Conservation (phyloP, 2,888 invertebrate species). For the Philaethria dido region DNA sequence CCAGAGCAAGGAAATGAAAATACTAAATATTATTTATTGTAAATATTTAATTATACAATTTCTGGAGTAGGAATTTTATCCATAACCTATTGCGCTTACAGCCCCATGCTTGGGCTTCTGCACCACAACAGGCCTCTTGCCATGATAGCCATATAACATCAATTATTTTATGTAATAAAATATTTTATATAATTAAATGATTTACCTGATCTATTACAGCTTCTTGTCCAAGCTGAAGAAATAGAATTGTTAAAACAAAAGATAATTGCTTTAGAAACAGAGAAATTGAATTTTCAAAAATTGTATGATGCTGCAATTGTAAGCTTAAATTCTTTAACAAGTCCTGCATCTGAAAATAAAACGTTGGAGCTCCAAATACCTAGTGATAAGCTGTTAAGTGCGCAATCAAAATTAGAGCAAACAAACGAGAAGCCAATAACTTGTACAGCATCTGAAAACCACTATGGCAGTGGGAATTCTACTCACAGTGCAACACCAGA, state of each 20-base stretch:
- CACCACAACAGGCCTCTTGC: too few species aligned
- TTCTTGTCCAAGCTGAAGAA: constrained; percentile 80
- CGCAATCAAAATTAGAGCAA: constrained; percentile 51
- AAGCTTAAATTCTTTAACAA: constrained; percentile 75
- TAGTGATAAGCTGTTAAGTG: constrained; percentile 59
- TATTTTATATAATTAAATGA: background rate
- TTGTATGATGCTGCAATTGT: constrained; percentile 79
- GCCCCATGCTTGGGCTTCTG: too few species aligned
- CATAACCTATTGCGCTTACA: too few species aligned
- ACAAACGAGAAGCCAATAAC: constrained; percentile 65
- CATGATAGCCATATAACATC: background rate
- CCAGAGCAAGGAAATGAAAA: too few species aligned
- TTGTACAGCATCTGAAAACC: constrained; percentile 74
- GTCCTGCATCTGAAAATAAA: constrained; percentile 70
- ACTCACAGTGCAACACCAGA: constrained; percentile 85
- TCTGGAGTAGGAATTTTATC: too few species aligned
- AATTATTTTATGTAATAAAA: background rate
- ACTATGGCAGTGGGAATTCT: constrained; percentile 78
- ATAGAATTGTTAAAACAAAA: constrained; percentile 83
- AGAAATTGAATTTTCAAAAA: constrained; percentile 83
- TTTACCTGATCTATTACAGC: constrained; percentile 52
- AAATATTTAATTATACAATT: too few species aligned
- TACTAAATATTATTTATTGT: too few species aligned
- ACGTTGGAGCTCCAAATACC: constrained; percentile 65
- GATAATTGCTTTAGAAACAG: constrained; percentile 79